Evolutionary conservation across 2,888 invertebrate genomes (phyloP).

Genomic region (Macrosiphum euphorbiae): DNA sequence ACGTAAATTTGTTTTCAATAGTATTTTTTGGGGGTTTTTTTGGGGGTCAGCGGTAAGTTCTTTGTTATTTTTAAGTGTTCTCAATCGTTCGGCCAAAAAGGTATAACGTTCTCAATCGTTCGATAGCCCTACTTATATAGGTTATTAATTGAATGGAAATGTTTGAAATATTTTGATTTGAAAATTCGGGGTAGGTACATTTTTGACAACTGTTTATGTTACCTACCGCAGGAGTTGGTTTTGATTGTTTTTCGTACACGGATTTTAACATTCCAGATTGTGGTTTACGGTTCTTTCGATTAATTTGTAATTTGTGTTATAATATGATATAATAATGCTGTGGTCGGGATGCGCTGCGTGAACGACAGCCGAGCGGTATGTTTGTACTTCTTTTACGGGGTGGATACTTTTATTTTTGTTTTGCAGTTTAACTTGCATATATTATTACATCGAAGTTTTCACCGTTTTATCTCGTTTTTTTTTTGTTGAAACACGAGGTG

Average conservation of each 20-base stretch:
- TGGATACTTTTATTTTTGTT: slow-evolving; percentile 12
- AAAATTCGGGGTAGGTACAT: not conserved
- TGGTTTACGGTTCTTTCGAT: not conserved
- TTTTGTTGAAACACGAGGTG: slow-evolving; percentile 10
- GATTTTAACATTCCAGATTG: not conserved
- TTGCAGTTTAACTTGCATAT: slow-evolving; percentile 38
- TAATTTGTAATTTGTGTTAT: not conserved
- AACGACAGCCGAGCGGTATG: not conserved
- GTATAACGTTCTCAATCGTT: too few species aligned
- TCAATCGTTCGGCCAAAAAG: too few species aligned
- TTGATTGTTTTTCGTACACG: not conserved
- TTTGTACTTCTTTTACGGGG: not conserved
- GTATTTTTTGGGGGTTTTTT: too few species aligned
- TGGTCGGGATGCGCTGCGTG: not conserved
- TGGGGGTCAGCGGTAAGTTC: too few species aligned
- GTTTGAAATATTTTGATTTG: not conserved
- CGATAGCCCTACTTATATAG: too few species aligned
- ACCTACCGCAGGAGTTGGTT: not conserved
- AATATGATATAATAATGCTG: not conserved
- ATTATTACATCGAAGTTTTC: slow-evolving; percentile 39
- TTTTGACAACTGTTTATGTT: not conserved
- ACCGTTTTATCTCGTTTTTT: not conserved
- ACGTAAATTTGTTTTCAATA: too few species aligned
- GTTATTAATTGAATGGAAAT: not conserved
- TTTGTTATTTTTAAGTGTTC: too few species aligned